Percentiles rank a stretch among this genome's conserved stretches.
phyloP scores from a whole-genome alignment of 2,888 invertebrate genomes.

The Andrena hattorfiana region DNA sequence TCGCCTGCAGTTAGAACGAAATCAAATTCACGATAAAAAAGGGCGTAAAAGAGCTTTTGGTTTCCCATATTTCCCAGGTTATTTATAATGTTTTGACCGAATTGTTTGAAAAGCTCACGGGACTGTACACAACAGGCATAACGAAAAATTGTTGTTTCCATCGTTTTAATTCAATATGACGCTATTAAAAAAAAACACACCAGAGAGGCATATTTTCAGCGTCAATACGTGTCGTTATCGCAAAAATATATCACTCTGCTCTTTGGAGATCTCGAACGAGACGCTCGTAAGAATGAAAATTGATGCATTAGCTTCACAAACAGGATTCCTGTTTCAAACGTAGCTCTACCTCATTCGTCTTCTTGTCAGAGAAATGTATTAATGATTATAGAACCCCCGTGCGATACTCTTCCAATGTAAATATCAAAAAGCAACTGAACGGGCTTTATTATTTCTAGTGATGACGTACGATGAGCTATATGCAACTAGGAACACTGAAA shows the following conservation, averaged over 20 bases:
- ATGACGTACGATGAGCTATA: too few species aligned
- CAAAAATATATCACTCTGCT: not conserved
- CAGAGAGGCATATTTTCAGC: conserved; percentile 12
- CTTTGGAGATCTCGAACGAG: conserved; percentile 8
- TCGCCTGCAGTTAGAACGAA: too few species aligned
- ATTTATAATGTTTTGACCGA: too few species aligned
- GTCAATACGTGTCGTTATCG: conserved; percentile 14
- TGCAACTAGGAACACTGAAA: too few species aligned
- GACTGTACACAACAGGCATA: not conserved
- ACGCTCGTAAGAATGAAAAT: not conserved
- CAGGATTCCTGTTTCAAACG: not conserved
- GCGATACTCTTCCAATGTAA: not conserved
- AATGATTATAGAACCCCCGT: not conserved
- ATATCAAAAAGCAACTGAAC: not conserved
- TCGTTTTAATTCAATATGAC: not conserved
- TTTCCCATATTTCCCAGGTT: too few species aligned
- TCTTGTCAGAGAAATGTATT: not conserved
- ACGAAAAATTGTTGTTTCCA: not conserved
- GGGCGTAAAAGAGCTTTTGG: too few species aligned
- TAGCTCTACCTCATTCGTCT: not conserved
- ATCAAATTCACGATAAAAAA: too few species aligned
- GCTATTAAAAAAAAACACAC: not conserved
- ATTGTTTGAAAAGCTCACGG: too few species aligned
- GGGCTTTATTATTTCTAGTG: too few species aligned
- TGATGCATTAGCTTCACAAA: not conserved